Conservation (phyloP, 2,113 vertebrate species). For the Nibea coibor region DNA sequence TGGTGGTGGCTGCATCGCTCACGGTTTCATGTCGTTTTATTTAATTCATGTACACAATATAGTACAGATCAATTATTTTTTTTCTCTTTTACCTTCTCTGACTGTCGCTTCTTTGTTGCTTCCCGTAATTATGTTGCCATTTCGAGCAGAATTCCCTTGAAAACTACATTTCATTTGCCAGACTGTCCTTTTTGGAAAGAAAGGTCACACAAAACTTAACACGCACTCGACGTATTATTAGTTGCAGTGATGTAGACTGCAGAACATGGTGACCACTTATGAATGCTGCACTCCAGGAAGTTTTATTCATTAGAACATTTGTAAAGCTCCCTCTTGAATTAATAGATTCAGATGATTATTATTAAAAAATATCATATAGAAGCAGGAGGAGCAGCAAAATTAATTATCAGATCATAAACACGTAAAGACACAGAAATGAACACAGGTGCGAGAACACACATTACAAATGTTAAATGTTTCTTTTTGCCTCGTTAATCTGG, state of each 20-base stretch:
- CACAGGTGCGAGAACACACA: too few relatives aligned
- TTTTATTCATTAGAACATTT: background rate
- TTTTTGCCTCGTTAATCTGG: too few relatives aligned
- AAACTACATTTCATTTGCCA: constrained; percentile 1
- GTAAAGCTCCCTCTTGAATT: background rate
- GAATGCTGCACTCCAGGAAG: background rate
- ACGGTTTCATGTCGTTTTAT: constrained; percentile 27
- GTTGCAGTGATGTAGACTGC: background rate
- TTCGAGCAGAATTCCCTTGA: constrained; percentile 13
- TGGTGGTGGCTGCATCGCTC: background rate
- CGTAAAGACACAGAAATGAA: too few relatives aligned
- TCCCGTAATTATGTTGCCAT: constrained; percentile 3
- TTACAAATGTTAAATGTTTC: too few relatives aligned
- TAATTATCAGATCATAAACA: too few relatives aligned
- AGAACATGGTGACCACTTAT: background rate
- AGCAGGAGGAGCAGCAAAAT: too few relatives aligned
- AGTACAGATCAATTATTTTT: background rate
- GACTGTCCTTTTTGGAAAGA: constrained; percentile 2
- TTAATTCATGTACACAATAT: background rate
- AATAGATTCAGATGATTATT: too few relatives aligned
- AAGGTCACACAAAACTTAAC: constrained; percentile 24
- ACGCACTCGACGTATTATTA: background rate
- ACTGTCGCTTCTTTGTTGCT: background rate
- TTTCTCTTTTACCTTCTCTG: background rate
- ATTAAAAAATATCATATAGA: too few relatives aligned